phyloP scores from a whole-genome alignment of 1,140 invertebrate species.

The Drosophila nigrodunni region DNA sequence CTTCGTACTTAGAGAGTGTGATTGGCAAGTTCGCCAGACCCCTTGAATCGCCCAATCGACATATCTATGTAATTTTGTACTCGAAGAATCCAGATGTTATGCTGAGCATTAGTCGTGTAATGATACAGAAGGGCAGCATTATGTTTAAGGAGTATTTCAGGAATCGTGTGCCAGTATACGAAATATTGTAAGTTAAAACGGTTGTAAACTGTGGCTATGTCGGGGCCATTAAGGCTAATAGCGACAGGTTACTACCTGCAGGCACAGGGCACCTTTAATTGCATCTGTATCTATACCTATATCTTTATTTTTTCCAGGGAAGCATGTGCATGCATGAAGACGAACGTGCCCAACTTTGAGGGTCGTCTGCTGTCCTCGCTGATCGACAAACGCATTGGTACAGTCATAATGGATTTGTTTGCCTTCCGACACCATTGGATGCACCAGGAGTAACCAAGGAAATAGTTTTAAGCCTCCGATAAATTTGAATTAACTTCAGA shows the following conservation, averaged over 20 bases:
- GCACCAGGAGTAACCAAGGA: conserved; percentile 33
- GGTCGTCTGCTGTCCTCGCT: conserved; percentile 54
- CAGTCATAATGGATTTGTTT: conserved; percentile 75
- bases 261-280: not conserved
- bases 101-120: conserved; percentile 52
- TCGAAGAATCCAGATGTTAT: conserved; percentile 58
- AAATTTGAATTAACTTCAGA: not conserved
- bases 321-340: conserved; percentile 39
- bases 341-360: conserved; percentile 50
- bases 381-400: conserved; percentile 66
- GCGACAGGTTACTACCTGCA: too few species aligned
- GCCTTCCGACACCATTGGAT: conserved; percentile 75
- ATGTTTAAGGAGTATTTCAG: conserved; percentile 70
- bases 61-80: conserved; percentile 74
- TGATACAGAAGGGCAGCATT: conserved; percentile 46
- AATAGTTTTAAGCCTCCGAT: not conserved
- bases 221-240: too few species aligned
- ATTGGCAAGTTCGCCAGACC: conserved; percentile 59
- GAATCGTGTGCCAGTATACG: conserved; percentile 56
- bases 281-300: not conserved
- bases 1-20: conserved; percentile 41
- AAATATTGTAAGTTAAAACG: conserved; percentile 64
- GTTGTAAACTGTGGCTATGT: not conserved
- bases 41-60: conserved; percentile 42
- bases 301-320: conserved; percentile 43